Percentiles rank a stretch among this genome's conserved stretches.
Conservation (phyloP, 2,888 invertebrate genomes). For the Dasypogon diadema region DNA sequence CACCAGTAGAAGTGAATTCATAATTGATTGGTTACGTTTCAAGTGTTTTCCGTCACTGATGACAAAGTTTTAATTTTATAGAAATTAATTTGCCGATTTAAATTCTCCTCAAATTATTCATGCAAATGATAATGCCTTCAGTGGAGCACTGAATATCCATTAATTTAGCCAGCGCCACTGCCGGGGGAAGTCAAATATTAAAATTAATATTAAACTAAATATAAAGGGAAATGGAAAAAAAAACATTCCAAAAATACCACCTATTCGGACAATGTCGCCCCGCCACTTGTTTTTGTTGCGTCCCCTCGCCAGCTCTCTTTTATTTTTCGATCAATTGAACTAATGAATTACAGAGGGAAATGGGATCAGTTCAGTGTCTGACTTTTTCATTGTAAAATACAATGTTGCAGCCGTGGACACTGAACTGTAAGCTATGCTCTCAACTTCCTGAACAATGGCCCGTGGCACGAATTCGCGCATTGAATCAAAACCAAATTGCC, state of each 20-base stretch:
- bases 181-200: slow-evolving; percentile 27
- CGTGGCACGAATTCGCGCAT: neutral
- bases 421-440: slow-evolving; percentile 39
- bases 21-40: neutral
- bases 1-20: neutral
- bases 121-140: slow-evolving; percentile 46
- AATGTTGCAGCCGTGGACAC: slow-evolving; percentile 18
- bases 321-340: slow-evolving; percentile 44
- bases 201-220: slow-evolving; percentile 46
- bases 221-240: slow-evolving; percentile 6
- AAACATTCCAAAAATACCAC: neutral
- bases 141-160: slow-evolving; percentile 31
- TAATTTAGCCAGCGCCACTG: neutral
- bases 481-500: slow-evolving; percentile 40
- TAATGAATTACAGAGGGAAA: slow-evolving; percentile 43
- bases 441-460: slow-evolving; percentile 17
- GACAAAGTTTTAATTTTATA: slow-evolving; percentile 29
- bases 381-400: slow-evolving; percentile 1
- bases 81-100: slow-evolving; percentile 43
- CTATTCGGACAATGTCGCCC: neutral
- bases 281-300: neutral
- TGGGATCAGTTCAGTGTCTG: slow-evolving; percentile 28
- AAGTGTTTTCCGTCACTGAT: neutral
- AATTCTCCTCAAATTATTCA: slow-evolving; percentile 35
- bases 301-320: neutral